phyloP scores from a whole-genome alignment of 2,888 invertebrate species.

The Podotricha telesiphe region DNA sequence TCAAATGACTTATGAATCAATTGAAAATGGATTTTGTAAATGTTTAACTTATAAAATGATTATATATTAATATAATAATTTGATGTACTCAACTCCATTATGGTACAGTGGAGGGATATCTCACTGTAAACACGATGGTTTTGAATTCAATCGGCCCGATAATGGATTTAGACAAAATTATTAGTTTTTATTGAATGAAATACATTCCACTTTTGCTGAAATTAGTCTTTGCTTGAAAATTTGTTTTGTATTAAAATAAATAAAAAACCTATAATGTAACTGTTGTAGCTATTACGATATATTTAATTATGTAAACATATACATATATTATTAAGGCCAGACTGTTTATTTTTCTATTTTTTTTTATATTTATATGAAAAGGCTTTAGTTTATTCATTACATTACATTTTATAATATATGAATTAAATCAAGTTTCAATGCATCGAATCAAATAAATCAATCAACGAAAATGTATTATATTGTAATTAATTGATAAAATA shows the following conservation, averaged over 20 bases:
- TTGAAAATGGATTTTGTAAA: constrained; percentile 4
- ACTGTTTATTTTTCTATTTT: background rate
- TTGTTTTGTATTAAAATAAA: background rate
- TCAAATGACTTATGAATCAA: constrained; percentile 4
- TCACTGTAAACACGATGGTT: too few relatives aligned
- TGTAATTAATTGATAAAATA: too few relatives aligned
- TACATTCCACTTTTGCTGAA: background rate
- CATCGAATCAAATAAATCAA: too few relatives aligned
- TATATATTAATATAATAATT: background rate
- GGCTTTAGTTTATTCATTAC: background rate
- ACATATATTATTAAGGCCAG: background rate
- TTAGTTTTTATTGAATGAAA: background rate
- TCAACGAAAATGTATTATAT: too few relatives aligned
- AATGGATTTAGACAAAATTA: too few relatives aligned
- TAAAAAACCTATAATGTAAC: background rate
- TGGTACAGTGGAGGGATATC: background rate
- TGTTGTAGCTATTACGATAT: constrained; percentile 8
- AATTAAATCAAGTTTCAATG: background rate
- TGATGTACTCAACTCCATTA: background rate
- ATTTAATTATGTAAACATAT: background rate
- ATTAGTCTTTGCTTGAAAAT: background rate
- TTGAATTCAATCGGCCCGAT: too few relatives aligned
- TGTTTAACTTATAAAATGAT: background rate
- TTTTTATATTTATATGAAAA: background rate
- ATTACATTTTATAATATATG: background rate